These are phyloP conservation scores for Pelecanoides urinatrix DNA, from an alignment of 2,113 vertebrate genomes.

Conservation along the genomic window DNA sequence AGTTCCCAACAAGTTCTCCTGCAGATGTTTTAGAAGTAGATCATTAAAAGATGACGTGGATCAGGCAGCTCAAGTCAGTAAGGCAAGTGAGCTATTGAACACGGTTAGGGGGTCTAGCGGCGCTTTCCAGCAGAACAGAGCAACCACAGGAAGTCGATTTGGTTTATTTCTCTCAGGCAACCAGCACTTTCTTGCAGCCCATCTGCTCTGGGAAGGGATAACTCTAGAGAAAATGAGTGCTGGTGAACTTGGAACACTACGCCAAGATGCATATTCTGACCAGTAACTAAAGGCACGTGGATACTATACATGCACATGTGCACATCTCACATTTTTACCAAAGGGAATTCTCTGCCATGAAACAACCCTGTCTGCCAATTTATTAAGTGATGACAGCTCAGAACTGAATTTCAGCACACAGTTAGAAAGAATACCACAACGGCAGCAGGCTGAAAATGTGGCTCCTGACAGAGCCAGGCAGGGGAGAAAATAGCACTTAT, in stretches of 20 bases:
- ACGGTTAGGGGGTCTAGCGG: accelerated
- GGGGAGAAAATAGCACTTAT: background rate
- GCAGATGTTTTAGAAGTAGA: background rate
- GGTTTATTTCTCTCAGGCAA: background rate
- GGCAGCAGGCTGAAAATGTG: background rate
- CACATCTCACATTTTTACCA: background rate
- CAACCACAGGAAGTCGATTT: background rate
- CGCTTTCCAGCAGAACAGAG: background rate
- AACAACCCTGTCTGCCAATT: background rate
- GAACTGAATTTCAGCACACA: background rate
- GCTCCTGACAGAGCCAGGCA: background rate
- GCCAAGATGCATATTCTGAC: background rate
- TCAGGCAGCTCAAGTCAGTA: background rate
- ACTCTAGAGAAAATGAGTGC: background rate
- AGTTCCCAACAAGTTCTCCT: background rate
- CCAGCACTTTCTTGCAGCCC: background rate
- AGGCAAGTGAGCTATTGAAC: background rate
- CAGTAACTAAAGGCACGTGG: background rate
- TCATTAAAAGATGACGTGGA: background rate
- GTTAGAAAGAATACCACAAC: background rate
- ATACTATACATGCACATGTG: accelerated
- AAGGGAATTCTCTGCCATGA: background rate
- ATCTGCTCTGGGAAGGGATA: background rate
- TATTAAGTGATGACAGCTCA: background rate
- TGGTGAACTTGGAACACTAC: background rate